Percentiles rank a stretch among this genome's conserved stretches.
These are phyloP conservation scores for Reticulitermes lucifugus DNA, from an alignment of 2,888 invertebrate species.

Conservation along the genomic window DNA sequence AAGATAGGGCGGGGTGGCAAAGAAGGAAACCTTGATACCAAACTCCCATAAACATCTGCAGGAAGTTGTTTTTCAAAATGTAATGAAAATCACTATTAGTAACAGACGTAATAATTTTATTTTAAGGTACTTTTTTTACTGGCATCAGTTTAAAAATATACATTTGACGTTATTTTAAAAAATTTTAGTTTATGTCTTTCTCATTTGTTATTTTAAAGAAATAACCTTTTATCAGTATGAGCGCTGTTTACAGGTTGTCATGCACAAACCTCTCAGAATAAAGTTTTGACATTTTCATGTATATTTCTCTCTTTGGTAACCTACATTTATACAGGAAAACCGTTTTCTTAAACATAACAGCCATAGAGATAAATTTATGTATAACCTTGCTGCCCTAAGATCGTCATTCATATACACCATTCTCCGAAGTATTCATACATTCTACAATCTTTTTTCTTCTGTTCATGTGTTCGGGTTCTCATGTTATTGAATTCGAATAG, in stretches of 20 bases:
- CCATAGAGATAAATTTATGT: conserved; percentile 18
- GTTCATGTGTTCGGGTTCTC: background rate
- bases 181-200: conserved; percentile 30
- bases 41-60: background rate
- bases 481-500: background rate
- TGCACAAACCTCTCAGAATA: conserved; percentile 25
- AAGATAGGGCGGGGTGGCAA: background rate
- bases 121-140: conserved; percentile 29
- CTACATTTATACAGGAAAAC: conserved; percentile 28
- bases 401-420: background rate
- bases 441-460: background rate
- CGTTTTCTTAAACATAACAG: conserved; percentile 26
- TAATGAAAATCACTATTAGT: conserved; percentile 17
- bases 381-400: conserved; percentile 6
- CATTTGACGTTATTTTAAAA: conserved; percentile 35
- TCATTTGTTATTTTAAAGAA: conserved; percentile 1
- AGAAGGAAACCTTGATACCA: background rate
- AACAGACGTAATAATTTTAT: conserved; percentile 34
- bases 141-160: conserved; percentile 39
- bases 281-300: conserved; percentile 32
- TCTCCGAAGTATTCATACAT: background rate
- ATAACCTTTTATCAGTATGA: background rate
- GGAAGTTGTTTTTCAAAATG: background rate
- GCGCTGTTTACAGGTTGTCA: conserved; percentile 32
- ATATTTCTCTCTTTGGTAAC: conserved; percentile 30